Conservation (phyloP, 2,797 vertebrate genomes). For the Danio albolineatus region DNA sequence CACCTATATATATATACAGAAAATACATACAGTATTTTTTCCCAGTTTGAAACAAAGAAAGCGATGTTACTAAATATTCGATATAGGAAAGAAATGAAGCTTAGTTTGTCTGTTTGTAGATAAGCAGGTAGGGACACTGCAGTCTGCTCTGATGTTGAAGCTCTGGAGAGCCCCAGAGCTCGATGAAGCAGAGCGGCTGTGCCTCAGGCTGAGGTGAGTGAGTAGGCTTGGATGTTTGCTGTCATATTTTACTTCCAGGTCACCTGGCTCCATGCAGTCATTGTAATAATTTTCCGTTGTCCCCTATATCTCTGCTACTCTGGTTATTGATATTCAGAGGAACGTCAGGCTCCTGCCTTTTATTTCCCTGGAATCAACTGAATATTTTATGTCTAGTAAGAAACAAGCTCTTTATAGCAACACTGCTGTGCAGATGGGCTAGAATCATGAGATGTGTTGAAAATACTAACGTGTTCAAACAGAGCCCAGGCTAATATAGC, state of each 20-base stretch:
- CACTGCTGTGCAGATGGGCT: not conserved
- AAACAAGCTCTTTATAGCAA: slow-evolving; percentile 6
- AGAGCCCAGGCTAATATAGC: not conserved
- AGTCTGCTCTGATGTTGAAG: slow-evolving; percentile 52
- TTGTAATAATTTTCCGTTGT: slow-evolving; percentile 30
- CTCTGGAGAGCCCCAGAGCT: slow-evolving; percentile 25
- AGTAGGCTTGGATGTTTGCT: slow-evolving; percentile 75
- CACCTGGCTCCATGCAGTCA: slow-evolving; percentile 67
- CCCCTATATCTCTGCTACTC: slow-evolving; percentile 16
- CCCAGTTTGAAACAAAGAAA: no score
- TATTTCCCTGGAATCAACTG: slow-evolving; percentile 20
- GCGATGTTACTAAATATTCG: no score
- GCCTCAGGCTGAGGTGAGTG: slow-evolving; percentile 44
- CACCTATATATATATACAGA: no score
- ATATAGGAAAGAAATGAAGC: slow-evolving; percentile 8
- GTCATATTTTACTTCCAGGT: slow-evolving; percentile 81
- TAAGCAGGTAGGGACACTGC: not conserved
- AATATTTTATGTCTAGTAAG: slow-evolving; percentile 41
- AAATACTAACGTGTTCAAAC: slow-evolving; percentile 9
- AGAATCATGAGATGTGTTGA: slow-evolving; percentile 1
- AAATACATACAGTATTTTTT: no score
- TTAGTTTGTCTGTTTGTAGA: slow-evolving; percentile 47
- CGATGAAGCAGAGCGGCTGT: slow-evolving; percentile 27
- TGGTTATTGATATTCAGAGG: slow-evolving; percentile 26
- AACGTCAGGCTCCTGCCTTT: slow-evolving; percentile 1